phyloP scores from a whole-genome alignment of 2,113 vertebrate species.

The Nibea coibor region DNA sequence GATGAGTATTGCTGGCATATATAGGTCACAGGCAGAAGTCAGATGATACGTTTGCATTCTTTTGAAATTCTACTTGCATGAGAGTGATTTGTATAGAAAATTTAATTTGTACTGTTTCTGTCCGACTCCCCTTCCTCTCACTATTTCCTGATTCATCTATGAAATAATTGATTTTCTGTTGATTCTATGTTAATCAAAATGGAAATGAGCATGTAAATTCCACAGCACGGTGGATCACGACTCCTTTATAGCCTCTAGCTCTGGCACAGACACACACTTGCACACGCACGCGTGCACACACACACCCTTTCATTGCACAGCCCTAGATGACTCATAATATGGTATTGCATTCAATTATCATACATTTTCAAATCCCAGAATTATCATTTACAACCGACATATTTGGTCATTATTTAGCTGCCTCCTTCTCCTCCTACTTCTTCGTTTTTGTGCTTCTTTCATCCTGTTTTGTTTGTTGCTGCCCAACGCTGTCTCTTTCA shows the following conservation, averaged over 20 bases:
- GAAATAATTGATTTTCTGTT: slow-evolving; percentile 78
- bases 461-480: slow-evolving; percentile 29
- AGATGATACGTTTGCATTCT: slow-evolving; percentile 32
- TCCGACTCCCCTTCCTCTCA: slow-evolving; percentile 39
- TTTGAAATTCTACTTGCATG: slow-evolving; percentile 35
- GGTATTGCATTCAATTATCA: slow-evolving; percentile 69
- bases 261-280: slow-evolving; percentile 42
- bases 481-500: slow-evolving; percentile 35
- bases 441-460: slow-evolving; percentile 50
- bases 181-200: slow-evolving; percentile 81
- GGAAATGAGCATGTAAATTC: slow-evolving; percentile 79
- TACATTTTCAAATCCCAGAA: slow-evolving; percentile 63
- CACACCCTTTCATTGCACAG: slow-evolving; percentile 32
- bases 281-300: slow-evolving; percentile 27
- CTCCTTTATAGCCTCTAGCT: slow-evolving; percentile 45
- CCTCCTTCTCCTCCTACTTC: slow-evolving; percentile 61
- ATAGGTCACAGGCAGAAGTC: slow-evolving; percentile 44
- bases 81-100: slow-evolving; percentile 48
- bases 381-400: slow-evolving; percentile 56
- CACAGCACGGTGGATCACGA: slow-evolving; percentile 65
- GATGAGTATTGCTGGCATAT: slow-evolving; percentile 43
- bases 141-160: slow-evolving; percentile 58
- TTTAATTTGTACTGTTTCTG: slow-evolving; percentile 47
- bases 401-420: slow-evolving; percentile 68
- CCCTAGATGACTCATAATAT: slow-evolving; percentile 60